Base-by-base conservation (phyloP, 2,797 vertebrate genomes). In the Peromyscus aztecus region DNA sequence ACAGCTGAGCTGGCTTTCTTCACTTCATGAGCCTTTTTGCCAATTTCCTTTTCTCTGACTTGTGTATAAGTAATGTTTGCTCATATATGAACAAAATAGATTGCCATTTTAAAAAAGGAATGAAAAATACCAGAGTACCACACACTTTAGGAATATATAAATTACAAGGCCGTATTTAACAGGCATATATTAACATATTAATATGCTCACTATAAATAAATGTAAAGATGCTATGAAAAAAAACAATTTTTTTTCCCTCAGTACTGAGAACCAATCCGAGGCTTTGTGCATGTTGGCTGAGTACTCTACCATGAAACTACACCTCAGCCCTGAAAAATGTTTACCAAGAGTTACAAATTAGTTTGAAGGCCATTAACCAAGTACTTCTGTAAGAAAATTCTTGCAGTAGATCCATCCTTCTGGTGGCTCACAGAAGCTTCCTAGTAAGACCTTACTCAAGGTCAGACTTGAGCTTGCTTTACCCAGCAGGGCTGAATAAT, bases 91-190 rank as follows among this genome's bases (percentile, higher is more conserved):
- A 21, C 31, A 12, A 71, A 89, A 57, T 57, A 86, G 46, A 59
- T 65, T 34, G n/a, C 34, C 6, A 55, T 87, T 86, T 49, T 91
- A 89, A 93, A 87, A 65, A 49, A 37, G 10, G 78, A 90, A 84
- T 92, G 71, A 49, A 49, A 95, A 95, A 92, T 73, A 63, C 16
- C 17, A 86, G 11, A 89, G 31, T 57, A 81, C 49, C 34, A 75
- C 0, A 78, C 19, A 37, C 2, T 86, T 59, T 29, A 91, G 61
- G 57, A n/a, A 59, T 80, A 37, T 27, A 59, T 57, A 76, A 91
- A 40, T 19, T 37, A 90, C 27, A 57, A 59, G 83, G 76, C 24
- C 85, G n/a, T 63, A 80, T 43, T 71, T 92, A 86, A 81, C 40
- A 65, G 14, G 55, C 4, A 52, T 59, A 76, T 37, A 63, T 31